A percentile compares a stretch with the other conserved stretches of the same genome.
These are phyloP conservation scores for Columbina picui DNA, from an alignment of 2,113 vertebrate genomes.

Conservation along the genomic window DNA sequence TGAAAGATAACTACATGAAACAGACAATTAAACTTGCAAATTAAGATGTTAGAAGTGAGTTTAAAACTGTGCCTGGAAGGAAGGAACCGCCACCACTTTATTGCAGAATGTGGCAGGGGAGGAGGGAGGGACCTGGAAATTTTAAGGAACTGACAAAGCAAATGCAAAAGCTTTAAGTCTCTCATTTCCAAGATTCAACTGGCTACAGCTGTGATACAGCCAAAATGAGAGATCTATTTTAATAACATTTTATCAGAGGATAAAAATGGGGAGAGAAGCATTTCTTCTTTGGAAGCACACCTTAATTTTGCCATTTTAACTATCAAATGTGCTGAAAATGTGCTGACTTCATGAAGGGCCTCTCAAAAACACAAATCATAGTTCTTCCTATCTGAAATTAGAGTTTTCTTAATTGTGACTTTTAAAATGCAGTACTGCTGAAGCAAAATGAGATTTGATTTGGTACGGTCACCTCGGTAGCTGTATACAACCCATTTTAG, in stretches of 20 bases:
- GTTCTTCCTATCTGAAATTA: background rate
- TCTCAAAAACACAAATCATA: background rate
- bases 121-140: background rate
- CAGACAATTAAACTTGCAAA: slow-evolving; percentile 64
- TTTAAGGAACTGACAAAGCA: background rate
- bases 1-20: slow-evolving; percentile 52
- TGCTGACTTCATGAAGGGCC: background rate
- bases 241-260: background rate
- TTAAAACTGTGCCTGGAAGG: slow-evolving; percentile 59
- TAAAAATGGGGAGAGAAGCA: background rate
- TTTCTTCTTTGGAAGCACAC: background rate
- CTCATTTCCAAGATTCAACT: background rate
- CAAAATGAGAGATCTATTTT: background rate
- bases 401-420: background rate
- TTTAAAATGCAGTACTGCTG: background rate
- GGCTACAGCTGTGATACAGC: background rate
- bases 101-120: background rate
- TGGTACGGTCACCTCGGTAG: background rate
- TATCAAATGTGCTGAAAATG: background rate
- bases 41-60: slow-evolving; percentile 45
- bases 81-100: background rate
- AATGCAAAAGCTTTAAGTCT: background rate
- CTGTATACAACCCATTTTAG: background rate
- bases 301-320: background rate
- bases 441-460: background rate